A percentile compares a stretch with the other conserved stretches of the same genome.
phyloP scores from a whole-genome alignment of 2,113 vertebrate genomes.

The Vombatus ursinus region DNA sequence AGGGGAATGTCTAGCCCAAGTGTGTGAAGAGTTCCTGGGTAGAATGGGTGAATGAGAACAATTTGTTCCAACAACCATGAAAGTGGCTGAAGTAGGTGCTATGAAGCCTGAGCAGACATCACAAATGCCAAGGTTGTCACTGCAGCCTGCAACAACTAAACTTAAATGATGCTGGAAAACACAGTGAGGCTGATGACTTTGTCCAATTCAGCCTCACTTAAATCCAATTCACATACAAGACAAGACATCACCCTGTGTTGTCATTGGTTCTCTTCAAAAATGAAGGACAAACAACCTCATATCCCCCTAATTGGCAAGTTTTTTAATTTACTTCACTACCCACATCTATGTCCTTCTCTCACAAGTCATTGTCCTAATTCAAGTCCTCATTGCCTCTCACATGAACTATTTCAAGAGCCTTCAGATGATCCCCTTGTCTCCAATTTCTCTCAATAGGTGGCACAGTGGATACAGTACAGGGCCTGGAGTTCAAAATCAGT shows the following conservation, averaged over 20 bases:
- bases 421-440: background rate
- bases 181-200: background rate
- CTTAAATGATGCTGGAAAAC: background rate
- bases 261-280: background rate
- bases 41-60: background rate
- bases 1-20: background rate
- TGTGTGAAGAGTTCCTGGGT: background rate
- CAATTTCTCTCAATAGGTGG: background rate
- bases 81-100: background rate
- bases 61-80: background rate
- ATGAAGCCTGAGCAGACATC: background rate
- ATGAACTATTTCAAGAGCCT: background rate
- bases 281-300: background rate
- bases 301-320: background rate
- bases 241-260: background rate
- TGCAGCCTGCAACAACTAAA: background rate
- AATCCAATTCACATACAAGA: background rate
- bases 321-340: background rate
- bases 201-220: background rate
- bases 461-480: background rate
- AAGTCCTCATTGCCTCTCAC: background rate
- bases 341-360: background rate
- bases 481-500: background rate
- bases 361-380: background rate
- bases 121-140: background rate